Conservation (phyloP, 2,113 vertebrate species). For the Oplegnathus fasciatus region DNA sequence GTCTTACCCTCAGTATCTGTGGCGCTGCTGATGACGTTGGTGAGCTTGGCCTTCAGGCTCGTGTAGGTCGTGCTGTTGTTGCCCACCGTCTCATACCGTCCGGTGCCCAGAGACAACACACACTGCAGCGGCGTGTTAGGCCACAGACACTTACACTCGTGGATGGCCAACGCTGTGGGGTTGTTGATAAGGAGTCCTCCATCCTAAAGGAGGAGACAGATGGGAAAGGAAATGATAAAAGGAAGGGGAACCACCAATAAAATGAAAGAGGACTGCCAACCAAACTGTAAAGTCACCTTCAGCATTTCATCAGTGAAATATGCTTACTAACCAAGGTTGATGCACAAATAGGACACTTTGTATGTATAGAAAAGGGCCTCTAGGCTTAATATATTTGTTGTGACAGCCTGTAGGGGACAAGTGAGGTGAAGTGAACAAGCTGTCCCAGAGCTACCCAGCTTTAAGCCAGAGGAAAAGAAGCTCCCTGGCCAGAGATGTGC, state of each 20-base stretch:
- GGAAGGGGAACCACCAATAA: not conserved
- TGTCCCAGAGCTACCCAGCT: constrained; percentile 34
- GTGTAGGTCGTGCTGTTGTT: constrained; percentile 88
- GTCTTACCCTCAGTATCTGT: constrained; percentile 94
- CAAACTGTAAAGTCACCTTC: not conserved
- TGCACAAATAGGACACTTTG: constrained; percentile 6
- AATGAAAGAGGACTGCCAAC: not conserved
- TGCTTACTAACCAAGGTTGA: constrained; percentile 1
- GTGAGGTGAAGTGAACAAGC: constrained; percentile 47
- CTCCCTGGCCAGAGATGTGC: constrained; percentile 48
- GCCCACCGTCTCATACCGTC: constrained; percentile 87
- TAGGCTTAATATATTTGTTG: constrained; percentile 42
- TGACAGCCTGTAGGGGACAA: constrained; percentile 46
- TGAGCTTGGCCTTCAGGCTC: constrained; percentile 93
- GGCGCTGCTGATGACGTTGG: constrained; percentile 96
- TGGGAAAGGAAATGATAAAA: not conserved
- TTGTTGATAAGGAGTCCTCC: constrained; percentile 97
- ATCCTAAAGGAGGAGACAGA: constrained; percentile 83
- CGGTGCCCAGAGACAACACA: constrained; percentile 94
- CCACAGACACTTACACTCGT: constrained; percentile 97
- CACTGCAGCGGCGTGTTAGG: constrained; percentile 92
- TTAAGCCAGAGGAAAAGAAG: constrained; percentile 6
- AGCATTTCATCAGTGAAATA: not conserved
- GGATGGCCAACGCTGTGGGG: constrained; percentile 94
- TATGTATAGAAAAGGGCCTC: not conserved